Conservation (phyloP, 2,888 invertebrate species). For the Cheilosia pagana region DNA sequence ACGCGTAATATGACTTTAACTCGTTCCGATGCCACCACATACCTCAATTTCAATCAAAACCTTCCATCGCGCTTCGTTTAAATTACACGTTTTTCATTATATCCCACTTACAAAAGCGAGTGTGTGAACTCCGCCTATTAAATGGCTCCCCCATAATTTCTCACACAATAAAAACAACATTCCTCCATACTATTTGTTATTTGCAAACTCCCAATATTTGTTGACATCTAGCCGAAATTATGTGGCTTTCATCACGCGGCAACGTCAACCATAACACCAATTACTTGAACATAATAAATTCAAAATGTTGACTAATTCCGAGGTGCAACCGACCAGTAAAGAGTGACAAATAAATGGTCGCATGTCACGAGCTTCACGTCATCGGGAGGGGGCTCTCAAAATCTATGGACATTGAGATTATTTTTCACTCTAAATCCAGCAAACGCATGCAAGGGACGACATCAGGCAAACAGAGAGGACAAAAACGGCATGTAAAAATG, state of each 20-base stretch:
- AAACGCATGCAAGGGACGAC: background rate
- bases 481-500: conserved; percentile 54
- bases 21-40: no score
- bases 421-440: conserved; percentile 26
- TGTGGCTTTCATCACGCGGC: conserved; percentile 41
- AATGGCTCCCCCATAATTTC: no score
- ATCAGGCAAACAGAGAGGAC: conserved; percentile 17
- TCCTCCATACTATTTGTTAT: background rate
- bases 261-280: conserved; percentile 42
- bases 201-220: conserved; percentile 45
- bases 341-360: conserved; percentile 62
- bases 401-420: conserved; percentile 25
- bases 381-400: background rate
- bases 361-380: conserved; percentile 36
- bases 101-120: no score
- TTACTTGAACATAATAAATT: conserved; percentile 58
- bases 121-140: no score
- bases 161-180: no score
- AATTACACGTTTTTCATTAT: no score
- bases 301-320: conserved; percentile 68
- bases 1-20: no score
- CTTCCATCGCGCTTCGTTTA: no score
- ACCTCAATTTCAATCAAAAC: no score
- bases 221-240: conserved; percentile 38
- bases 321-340: conserved; percentile 53